These are phyloP conservation scores for Eucera pruinosa DNA, from an alignment of 2,888 invertebrate species.

Conservation along the genomic window DNA sequence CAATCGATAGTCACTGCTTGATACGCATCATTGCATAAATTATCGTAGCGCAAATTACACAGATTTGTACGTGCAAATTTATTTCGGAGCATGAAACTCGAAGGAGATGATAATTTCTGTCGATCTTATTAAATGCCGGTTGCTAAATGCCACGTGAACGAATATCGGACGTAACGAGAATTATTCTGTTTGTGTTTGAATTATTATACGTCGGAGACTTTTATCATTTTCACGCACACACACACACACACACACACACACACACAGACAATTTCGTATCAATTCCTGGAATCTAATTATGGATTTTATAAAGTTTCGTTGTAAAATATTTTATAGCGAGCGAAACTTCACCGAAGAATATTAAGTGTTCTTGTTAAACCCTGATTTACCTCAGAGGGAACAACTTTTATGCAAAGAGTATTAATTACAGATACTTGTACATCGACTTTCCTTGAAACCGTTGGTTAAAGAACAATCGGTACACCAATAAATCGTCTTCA, in stretches of 20 bases:
- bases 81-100: neutral
- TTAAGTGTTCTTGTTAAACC: neutral
- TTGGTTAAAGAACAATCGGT: neutral
- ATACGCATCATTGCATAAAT: no score
- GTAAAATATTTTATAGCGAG: neutral
- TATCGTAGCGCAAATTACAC: no score
- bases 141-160: no score
- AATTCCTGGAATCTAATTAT: neutral
- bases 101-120: neutral
- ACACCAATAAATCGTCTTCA: neutral
- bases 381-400: neutral
- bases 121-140: no score
- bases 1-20: no score
- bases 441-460: neutral
- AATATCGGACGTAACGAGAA: no score
- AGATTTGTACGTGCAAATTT: neutral
- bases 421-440: slow-evolving; percentile 7
- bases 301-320: neutral
- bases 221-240: no score
- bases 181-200: no score
- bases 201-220: no score
- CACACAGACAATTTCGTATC: no score
- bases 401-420: neutral
- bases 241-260: no score
- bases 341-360: neutral